These are phyloP conservation scores for Cryptocheilus praepositus DNA, from an alignment of 2,888 invertebrate species.

Conservation along the genomic window DNA sequence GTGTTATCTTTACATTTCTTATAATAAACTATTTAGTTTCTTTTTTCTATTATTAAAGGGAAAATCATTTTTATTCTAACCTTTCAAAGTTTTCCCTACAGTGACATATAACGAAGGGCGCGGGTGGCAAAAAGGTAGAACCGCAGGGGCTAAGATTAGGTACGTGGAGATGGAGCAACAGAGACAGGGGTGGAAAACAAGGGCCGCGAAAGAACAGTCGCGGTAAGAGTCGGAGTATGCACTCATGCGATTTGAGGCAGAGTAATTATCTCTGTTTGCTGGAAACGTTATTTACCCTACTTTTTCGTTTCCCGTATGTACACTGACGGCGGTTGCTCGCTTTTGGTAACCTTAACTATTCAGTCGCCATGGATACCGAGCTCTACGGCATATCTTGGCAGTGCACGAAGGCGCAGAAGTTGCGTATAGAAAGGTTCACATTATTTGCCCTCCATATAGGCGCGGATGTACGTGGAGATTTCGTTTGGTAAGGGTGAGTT, in stretches of 20 bases:
- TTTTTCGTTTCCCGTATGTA: conserved; percentile 1
- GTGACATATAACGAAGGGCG: background rate
- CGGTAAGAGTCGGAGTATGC: background rate
- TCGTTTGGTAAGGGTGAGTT: background rate
- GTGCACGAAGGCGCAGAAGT: background rate
- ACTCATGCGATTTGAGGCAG: conserved; percentile 20
- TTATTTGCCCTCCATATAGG: background rate
- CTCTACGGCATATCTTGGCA: background rate
- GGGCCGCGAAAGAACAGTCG: conserved; percentile 19
- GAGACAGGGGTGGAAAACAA: conserved; percentile 3
- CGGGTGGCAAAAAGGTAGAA: background rate
- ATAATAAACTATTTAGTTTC: too few species aligned
- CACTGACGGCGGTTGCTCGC: conserved; percentile 10
- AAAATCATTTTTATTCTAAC: too few species aligned
- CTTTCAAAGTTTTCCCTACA: too few species aligned
- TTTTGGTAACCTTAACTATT: conserved; percentile 22
- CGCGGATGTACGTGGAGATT: too few species aligned
- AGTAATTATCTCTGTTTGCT: conserved; percentile 40
- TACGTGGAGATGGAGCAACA: background rate
- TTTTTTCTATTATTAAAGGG: too few species aligned
- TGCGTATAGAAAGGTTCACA: conserved; percentile 1
- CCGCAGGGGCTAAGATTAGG: background rate
- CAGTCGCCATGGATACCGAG: conserved; percentile 9
- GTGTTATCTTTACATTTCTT: too few species aligned
- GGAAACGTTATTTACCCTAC: conserved; percentile 41